Conservation (phyloP, 1,140 invertebrate species). For the Atopsyche davidsoni region DNA sequence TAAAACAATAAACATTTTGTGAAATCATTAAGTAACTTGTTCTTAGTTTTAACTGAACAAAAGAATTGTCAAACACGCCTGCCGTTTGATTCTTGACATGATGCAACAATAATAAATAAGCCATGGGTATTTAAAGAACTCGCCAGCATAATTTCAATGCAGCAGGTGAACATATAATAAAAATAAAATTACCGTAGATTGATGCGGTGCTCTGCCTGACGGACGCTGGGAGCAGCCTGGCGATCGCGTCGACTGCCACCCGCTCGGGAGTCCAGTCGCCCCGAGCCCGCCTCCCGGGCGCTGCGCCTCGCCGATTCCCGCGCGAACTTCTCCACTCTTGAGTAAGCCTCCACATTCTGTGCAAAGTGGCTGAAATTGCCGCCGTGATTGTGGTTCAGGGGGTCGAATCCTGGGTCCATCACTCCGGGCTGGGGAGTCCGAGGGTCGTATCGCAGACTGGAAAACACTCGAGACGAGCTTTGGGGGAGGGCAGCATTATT, state of each 20-base stretch:
- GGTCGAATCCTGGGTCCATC: slow-evolving; percentile 39
- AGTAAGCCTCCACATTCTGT: slow-evolving; percentile 2
- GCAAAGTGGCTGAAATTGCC: slow-evolving; percentile 36
- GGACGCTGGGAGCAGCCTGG: slow-evolving; percentile 36
- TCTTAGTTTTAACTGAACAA: too few species aligned
- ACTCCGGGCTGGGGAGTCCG: slow-evolving; percentile 31
- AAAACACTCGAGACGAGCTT: slow-evolving; percentile 19
- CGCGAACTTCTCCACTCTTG: slow-evolving; percentile 27
- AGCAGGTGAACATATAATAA: too few species aligned
- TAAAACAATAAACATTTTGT: not conserved
- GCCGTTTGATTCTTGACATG: too few species aligned
- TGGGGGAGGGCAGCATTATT: slow-evolving; percentile 5
- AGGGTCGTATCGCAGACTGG: slow-evolving; percentile 24
- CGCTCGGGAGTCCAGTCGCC: slow-evolving; percentile 9
- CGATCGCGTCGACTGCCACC: slow-evolving; percentile 7
- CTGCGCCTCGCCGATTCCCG: slow-evolving; percentile 26
- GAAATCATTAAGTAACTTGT: not conserved
- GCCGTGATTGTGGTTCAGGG: slow-evolving; percentile 45
- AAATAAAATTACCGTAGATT: slow-evolving; percentile 38
- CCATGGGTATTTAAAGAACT: too few species aligned
- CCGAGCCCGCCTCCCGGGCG: slow-evolving; percentile 22
- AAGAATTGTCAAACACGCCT: too few species aligned
- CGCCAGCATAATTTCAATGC: too few species aligned
- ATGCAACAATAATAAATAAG: too few species aligned
- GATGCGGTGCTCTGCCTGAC: slow-evolving; percentile 45